Conservation (phyloP, 2,888 invertebrate species). For the Hydroisotoma schaefferi region DNA sequence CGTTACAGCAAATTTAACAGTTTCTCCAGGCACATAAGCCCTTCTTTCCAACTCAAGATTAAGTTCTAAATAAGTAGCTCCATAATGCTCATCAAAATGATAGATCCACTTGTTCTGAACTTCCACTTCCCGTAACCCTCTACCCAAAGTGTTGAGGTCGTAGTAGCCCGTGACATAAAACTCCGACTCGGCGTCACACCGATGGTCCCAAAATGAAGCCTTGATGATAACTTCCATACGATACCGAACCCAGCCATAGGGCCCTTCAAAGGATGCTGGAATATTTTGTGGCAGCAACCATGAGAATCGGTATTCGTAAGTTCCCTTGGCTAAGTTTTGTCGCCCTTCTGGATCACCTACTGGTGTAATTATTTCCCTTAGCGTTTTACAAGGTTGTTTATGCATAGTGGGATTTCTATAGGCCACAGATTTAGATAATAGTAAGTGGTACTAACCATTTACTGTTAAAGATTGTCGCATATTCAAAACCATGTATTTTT, state of each 20-base stretch:
- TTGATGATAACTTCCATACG: constrained; percentile 4
- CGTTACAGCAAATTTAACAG: constrained; percentile 8
- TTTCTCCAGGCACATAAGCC: constrained; percentile 11
- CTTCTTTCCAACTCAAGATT: constrained; percentile 10
- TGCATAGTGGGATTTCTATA: too few relatives aligned
- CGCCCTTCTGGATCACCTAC: too few relatives aligned
- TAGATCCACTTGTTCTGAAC: constrained; percentile 9
- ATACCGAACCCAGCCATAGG: constrained; percentile 8
- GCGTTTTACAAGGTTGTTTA: too few relatives aligned
- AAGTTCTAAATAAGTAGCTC: constrained; percentile 5
- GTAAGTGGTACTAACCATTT: not conserved
- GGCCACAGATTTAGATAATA: not conserved
- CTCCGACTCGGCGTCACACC: constrained; percentile 7
- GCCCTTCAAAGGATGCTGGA: constrained; percentile 12
- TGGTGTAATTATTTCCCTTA: too few relatives aligned
- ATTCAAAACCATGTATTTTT: too few relatives aligned
- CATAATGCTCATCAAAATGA: not conserved
- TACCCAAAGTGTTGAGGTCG: constrained; percentile 1
- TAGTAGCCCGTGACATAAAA: not conserved
- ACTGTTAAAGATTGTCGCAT: too few relatives aligned
- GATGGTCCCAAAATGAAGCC: constrained; percentile 8
- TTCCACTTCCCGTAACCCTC: not conserved
- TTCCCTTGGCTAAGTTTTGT: not conserved
- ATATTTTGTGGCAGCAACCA: constrained; percentile 9
- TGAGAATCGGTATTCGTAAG: constrained; percentile 5